A percentile compares a stretch with the other conserved stretches of the same genome.
Evolutionary conservation across 2,797 vertebrate genomes (phyloP).

Genomic region (Sciurus carolinensis): DNA sequence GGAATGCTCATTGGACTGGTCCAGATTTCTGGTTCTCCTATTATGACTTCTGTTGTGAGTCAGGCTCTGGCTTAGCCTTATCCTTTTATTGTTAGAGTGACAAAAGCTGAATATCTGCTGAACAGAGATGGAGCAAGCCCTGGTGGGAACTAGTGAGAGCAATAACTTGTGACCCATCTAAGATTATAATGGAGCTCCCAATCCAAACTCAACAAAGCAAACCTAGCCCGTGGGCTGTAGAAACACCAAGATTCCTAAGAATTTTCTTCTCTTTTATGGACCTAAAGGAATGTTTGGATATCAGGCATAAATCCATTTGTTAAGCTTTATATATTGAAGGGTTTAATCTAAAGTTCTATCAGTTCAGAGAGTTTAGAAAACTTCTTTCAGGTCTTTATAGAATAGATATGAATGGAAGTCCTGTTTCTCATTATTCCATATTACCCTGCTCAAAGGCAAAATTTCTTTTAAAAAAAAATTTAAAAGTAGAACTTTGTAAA

Average conservation of each 20-base stretch:
- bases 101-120: slow-evolving; percentile 33
- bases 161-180: neutral
- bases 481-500: neutral
- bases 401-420: slow-evolving; percentile 31
- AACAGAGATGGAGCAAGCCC: slow-evolving; percentile 14
- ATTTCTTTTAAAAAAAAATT: too few relatives aligned
- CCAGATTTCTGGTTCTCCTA: neutral
- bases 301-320: neutral
- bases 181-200: neutral
- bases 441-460: neutral
- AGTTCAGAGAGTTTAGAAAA: neutral
- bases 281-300: neutral
- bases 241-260: neutral
- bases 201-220: neutral
- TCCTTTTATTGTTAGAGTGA: slow-evolving; percentile 32
- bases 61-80: slow-evolving; percentile 38
- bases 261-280: neutral
- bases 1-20: neutral
- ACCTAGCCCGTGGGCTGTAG: neutral
- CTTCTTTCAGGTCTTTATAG: neutral
- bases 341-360: neutral
- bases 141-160: neutral
- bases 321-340: neutral
- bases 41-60: slow-evolving; percentile 27
- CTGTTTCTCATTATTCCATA: neutral